phyloP scores from a whole-genome alignment of 23 tunicate species.

The Pegea sp. region DNA sequence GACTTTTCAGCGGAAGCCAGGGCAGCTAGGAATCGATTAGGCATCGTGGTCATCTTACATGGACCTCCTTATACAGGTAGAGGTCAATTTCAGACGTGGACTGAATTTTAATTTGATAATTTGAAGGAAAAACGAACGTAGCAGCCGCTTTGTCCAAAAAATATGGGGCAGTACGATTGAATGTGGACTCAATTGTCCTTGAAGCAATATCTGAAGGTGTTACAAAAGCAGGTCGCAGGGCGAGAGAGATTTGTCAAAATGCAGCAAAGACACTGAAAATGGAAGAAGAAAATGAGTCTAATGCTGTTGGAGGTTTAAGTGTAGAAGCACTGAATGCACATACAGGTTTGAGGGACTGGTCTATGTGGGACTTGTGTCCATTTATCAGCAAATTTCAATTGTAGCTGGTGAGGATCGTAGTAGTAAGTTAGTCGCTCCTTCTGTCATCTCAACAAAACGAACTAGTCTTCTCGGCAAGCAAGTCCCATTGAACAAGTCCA shows the following conservation, averaged over 20 bases:
- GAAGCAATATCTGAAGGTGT: constrained; percentile 70
- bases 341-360: too few species aligned
- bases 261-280: constrained; percentile 40
- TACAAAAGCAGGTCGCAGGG: constrained; percentile 50
- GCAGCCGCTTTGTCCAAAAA: constrained; percentile 55
- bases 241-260: constrained; percentile 54
- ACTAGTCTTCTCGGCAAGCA: constrained; percentile 66
- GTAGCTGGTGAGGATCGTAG: too few species aligned
- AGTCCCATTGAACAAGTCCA: neutral
- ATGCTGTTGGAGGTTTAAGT: constrained; percentile 53
- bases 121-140: constrained; percentile 62
- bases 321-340: constrained; percentile 82
- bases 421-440: constrained; percentile 16
- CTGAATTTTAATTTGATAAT: neutral
- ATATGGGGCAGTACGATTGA: constrained; percentile 71
- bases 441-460: constrained; percentile 66
- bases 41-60: constrained; percentile 69
- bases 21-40: constrained; percentile 88
- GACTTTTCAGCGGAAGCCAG: constrained; percentile 75
- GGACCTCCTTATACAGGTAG: constrained; percentile 89
- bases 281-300: constrained; percentile 37
- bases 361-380: too few species aligned
- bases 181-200: constrained; percentile 62
- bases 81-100: neutral
- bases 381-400: too few species aligned